Evolutionary conservation across 2,888 invertebrate species (phyloP), one percentile per base, ranked within the genome.

Genomic region (Desoria tigrina): DNA sequence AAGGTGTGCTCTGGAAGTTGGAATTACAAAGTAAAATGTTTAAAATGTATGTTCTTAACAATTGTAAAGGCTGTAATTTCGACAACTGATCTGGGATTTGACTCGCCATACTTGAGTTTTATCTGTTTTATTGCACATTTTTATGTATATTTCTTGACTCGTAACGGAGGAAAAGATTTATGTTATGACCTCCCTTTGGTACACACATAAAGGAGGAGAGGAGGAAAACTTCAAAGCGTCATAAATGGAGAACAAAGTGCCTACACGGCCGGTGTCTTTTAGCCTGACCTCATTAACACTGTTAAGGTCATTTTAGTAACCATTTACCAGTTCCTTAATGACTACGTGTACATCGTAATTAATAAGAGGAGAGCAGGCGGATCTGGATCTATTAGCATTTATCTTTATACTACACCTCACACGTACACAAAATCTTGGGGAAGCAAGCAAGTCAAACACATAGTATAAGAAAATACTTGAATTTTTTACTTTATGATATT

Each of bases 191-290:
- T 24, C 24, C 9, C 26, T 51, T 51, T 18, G 24, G 18, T 51
- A 21, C 51, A 24, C 26, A 14, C 26, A 26, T 18, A 51, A 51
- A 24, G 21, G 53, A 23, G 2, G 50, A 18, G 2, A 26, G 18
- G 28, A 2, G 18, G 51, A 51, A 23, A 24, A 58, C 27, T 24
- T 57, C 32, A 51, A 45, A 16, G 23, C 57, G 7, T 57, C 42
- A 57, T 28, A 18, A 42, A 39, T 50, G 51, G 51, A 45, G 56
- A 60, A 65, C 53, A 42, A 65, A 65, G 70, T 65, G 65, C 63
- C 45, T 71, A 74, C 74, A 74, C 62, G 59, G 68, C 68, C 72
- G 74, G 72, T 67, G 39, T 70, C 72, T 74, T 74, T 74, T 65
- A 63, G 59, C 58, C 42, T 66, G 68, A 69, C 72, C 72, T 74